Percentiles rank a stretch among this genome's conserved stretches.
Conservation (phyloP, 2,113 vertebrate species). For the Litocranius walleri region DNA sequence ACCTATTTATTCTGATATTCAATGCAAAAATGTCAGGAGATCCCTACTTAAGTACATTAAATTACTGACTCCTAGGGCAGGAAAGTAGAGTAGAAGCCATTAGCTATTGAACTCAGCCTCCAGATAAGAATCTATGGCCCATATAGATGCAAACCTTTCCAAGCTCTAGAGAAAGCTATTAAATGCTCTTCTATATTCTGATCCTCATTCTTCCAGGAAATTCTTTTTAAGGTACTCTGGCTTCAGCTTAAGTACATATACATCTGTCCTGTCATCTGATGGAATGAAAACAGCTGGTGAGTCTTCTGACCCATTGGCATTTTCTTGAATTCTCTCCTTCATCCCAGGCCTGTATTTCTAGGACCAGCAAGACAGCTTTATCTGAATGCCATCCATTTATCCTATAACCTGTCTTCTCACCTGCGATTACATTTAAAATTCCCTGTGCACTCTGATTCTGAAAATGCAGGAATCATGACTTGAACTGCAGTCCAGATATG, state of each 20-base stretch:
- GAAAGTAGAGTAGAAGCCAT: conserved; percentile 38
- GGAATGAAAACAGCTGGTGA: background rate
- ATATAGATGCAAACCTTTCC: conserved; percentile 15
- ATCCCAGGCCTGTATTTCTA: background rate
- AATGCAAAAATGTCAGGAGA: conserved; percentile 69
- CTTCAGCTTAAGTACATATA: background rate
- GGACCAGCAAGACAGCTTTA: background rate
- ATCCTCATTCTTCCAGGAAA: conserved; percentile 41
- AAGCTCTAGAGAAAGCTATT: conserved; percentile 52
- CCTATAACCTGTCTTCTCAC: background rate
- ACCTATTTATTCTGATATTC: conserved; percentile 74
- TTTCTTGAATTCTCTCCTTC: background rate
- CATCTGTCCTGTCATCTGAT: background rate
- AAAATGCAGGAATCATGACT: background rate
- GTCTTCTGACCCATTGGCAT: background rate
- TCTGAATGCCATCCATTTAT: background rate
- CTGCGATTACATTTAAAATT: background rate
- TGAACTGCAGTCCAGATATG: background rate
- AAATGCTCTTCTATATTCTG: conserved; percentile 36
- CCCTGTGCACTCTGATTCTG: background rate
- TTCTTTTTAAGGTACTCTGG: conserved; percentile 27
- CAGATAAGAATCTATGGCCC: conserved; percentile 52
- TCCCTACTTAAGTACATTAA: conserved; percentile 60
- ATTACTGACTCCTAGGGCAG: conserved; percentile 49
- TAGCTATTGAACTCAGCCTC: conserved; percentile 46